Evolutionary conservation across 2,888 invertebrate species (phyloP).

Genomic region (Ophion obscuratus): DNA sequence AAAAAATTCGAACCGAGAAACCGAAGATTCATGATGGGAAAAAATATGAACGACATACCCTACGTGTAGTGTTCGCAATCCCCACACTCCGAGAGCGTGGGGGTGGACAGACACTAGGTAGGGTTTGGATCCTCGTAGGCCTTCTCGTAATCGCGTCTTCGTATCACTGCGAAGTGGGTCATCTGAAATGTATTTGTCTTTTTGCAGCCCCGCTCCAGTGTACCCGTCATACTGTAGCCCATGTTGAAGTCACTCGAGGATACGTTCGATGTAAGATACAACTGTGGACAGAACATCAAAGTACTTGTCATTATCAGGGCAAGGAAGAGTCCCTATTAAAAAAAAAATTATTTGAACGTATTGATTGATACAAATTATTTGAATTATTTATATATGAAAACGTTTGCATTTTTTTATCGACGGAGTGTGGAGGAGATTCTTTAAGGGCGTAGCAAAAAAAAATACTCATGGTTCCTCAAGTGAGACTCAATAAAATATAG

Average conservation of each 20-base stretch:
- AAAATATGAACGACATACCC: constrained; percentile 61
- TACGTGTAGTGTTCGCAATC: constrained; percentile 82
- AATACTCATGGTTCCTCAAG: no score
- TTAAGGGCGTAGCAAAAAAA: no score
- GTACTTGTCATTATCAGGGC: constrained; percentile 24
- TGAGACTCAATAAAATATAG: no score
- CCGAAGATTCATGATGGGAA: neutral
- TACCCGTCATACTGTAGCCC: constrained; percentile 95
- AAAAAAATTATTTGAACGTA: neutral
- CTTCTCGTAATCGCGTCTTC: constrained; percentile 90
- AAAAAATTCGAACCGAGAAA: neutral
- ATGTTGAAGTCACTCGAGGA: constrained; percentile 94
- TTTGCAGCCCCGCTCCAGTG: constrained; percentile 91
- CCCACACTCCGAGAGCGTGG: constrained; percentile 83
- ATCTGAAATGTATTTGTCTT: constrained; percentile 92
- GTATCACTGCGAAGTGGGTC: constrained; percentile 94
- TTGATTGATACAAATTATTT: no score
- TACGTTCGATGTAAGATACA: constrained; percentile 93
- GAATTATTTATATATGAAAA: no score
- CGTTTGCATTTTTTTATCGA: no score
- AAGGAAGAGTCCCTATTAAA: neutral
- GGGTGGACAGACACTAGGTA: constrained; percentile 83
- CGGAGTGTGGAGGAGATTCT: no score
- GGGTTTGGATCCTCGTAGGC: constrained; percentile 84
- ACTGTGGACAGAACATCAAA: constrained; percentile 82